Evolutionary conservation across 1,140 invertebrate genomes (phyloP).

Genomic region (Holcopasites calliopsidis): DNA sequence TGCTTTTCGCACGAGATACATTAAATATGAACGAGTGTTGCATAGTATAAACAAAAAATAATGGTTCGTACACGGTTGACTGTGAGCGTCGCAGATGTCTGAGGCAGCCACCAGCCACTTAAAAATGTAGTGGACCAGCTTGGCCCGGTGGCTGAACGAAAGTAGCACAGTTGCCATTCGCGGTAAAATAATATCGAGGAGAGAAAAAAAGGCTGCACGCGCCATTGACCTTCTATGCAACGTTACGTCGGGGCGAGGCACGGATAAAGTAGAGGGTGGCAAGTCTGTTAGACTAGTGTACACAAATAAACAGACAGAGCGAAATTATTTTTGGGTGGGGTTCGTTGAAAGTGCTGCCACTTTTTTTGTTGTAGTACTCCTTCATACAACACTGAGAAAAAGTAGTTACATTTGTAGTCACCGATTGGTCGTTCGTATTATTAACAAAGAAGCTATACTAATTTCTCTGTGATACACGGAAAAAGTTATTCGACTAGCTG

Average conservation of each 20-base stretch:
- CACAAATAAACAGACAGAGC: slow-evolving; percentile 41
- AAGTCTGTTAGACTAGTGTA: slow-evolving; percentile 18
- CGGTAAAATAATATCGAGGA: slow-evolving; percentile 73
- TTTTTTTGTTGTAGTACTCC: no score
- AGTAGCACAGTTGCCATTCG: slow-evolving; percentile 75
- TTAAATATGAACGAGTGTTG: no score
- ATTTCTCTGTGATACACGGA: no score
- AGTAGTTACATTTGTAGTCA: no score
- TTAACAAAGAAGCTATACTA: no score
- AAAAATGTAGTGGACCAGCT: slow-evolving; percentile 72
- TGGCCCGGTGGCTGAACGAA: slow-evolving; percentile 52
- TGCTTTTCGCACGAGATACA: no score
- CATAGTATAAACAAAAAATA: no score
- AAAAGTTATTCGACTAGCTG: no score
- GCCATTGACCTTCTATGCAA: slow-evolving; percentile 67
- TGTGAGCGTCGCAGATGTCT: slow-evolving; percentile 70
- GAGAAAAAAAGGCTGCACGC: slow-evolving; percentile 69
- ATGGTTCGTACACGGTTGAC: not conserved
- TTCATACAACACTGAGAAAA: no score
- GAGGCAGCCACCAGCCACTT: slow-evolving; percentile 67
- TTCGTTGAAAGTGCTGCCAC: slow-evolving; percentile 6
- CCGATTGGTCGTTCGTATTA: no score
- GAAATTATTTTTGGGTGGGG: slow-evolving; percentile 33
- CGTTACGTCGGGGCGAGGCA: slow-evolving; percentile 8
- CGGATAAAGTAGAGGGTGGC: slow-evolving; percentile 32